Evolutionary conservation across 2,797 vertebrate genomes (phyloP).

Genomic region (Poecilia velifera): DNA sequence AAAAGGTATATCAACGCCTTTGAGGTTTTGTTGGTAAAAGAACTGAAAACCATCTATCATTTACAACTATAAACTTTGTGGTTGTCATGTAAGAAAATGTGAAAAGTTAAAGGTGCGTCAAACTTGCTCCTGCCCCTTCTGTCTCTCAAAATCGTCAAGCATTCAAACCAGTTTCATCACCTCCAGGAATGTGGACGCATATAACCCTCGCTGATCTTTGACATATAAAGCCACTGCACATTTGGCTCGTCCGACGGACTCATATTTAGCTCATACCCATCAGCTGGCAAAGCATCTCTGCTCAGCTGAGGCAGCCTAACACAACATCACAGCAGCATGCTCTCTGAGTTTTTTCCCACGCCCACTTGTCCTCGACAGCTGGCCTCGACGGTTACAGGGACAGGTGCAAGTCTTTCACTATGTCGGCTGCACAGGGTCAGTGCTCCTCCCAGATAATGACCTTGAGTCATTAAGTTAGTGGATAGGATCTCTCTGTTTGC

Average conservation of each 20-base stretch:
- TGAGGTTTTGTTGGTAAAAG: not conserved
- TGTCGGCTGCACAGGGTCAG: slow-evolving; percentile 43
- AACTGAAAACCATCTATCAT: not conserved
- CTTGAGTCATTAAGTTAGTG: slow-evolving; percentile 47
- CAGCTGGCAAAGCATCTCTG: slow-evolving; percentile 63
- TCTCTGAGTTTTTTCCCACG: slow-evolving; percentile 71
- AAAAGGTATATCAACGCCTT: not conserved
- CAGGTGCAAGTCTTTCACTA: slow-evolving; percentile 71
- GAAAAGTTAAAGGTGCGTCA: not conserved
- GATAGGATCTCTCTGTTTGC: not conserved
- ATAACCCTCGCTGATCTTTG: slow-evolving; percentile 35
- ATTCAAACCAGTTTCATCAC: not conserved
- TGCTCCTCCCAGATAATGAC: slow-evolving; percentile 35
- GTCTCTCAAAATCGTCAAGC: not conserved
- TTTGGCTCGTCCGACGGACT: slow-evolving; percentile 39
- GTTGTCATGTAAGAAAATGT: not conserved
- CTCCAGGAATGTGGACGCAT: slow-evolving; percentile 5
- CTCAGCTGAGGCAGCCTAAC: slow-evolving; percentile 61
- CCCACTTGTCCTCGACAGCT: slow-evolving; percentile 69
- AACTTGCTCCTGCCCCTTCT: not conserved
- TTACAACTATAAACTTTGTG: not conserved
- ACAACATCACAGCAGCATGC: slow-evolving; percentile 54
- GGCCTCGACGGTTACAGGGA: slow-evolving; percentile 53
- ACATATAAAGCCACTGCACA: slow-evolving; percentile 22
- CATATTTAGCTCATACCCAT: slow-evolving; percentile 56